Evolutionary conservation across 1,140 invertebrate genomes (phyloP), one percentile per base, ranked within the genome.

Genomic region (Charaxes varanes): DNA sequence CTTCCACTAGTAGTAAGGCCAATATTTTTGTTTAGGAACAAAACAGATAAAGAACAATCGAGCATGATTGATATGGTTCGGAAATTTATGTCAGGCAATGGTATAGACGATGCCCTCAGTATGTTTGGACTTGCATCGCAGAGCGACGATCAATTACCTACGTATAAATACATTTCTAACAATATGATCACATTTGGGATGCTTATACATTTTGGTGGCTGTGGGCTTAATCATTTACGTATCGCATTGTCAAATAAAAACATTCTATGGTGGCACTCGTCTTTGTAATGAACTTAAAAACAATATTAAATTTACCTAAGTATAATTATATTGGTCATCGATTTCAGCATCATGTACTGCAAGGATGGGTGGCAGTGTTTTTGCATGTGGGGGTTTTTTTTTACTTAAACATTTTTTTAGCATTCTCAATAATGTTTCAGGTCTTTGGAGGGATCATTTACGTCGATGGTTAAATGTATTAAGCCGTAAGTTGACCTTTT

Each of bases 401-500:
- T n/a, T n/a, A n/a, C n/a, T n/a, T n/a, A n/a, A n/a, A n/a, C n/a
- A 27, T 7, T 15, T 13, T 21, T 2, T 4, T 11, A 11, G 4
- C 5, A 4, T 34, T 50, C 56, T 37, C n/a, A n/a, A n/a, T n/a
- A n/a, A 32, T 31, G 41, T 74, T 74, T 41, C 63, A 84, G 81
- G 17, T 79, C 79, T 12, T 57, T 88, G 41, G 86, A 87, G 60
- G 55, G 43, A 11, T 85, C 78, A 12, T 81, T 86, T 27, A 62
- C 81, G 37, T 53, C 66, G n/a, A 67, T 87, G 57, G 72, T 87
- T n/a, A 81, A 78, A 59, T 69, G 62, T 36, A 74, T 83, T 26
- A 85, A 77, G 52, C 74, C 85, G 87, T 88, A 81, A 83, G 85
- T 86, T 33, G n/a, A n/a, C n/a, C n/a, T n/a, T n/a, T n/a, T n/a